Percentiles rank a stretch among this genome's conserved stretches.
Conservation (phyloP, 2,113 vertebrate species). For the Agapornis roseicollis region DNA sequence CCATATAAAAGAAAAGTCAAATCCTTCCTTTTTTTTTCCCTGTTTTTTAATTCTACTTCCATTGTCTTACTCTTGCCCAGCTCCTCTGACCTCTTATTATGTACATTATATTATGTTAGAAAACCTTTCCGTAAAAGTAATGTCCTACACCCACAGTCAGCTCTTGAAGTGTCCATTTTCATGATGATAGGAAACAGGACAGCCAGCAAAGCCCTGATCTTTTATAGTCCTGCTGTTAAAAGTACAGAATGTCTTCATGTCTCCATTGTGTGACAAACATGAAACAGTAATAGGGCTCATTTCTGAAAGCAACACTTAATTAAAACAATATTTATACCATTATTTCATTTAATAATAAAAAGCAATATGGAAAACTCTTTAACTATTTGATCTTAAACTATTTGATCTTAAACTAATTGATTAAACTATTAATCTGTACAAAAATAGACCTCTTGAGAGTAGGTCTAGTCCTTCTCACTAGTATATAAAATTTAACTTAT, state of each 20-base stretch:
- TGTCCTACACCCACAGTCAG: not conserved
- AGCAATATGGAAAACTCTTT: not conserved
- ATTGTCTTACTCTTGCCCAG: not conserved
- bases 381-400: not conserved
- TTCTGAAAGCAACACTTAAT: conserved; percentile 45
- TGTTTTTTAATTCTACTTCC: not conserved
- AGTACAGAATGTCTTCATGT: conserved; percentile 18
- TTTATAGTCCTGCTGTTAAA: conserved; percentile 39
- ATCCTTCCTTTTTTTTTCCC: not conserved
- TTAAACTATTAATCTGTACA: not conserved
- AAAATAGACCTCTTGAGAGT: not conserved
- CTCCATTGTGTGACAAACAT: conserved; percentile 32
- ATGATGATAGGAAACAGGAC: conserved; percentile 42
- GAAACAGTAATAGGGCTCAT: conserved; percentile 32
- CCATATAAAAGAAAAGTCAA: not conserved
- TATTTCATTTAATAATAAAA: conserved; percentile 49
- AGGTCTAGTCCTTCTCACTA: not conserved
- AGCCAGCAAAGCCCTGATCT: not conserved
- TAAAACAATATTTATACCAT: conserved; percentile 43
- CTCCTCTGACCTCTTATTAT: not conserved
- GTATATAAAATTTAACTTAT: not conserved
- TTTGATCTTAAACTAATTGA: not conserved
- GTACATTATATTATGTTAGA: not conserved
- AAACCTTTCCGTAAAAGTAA: not conserved
- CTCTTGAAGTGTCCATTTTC: conserved; percentile 20